Evolutionary conservation across 2,888 invertebrate species (phyloP).

Genomic region (Galerucella pusilla): DNA sequence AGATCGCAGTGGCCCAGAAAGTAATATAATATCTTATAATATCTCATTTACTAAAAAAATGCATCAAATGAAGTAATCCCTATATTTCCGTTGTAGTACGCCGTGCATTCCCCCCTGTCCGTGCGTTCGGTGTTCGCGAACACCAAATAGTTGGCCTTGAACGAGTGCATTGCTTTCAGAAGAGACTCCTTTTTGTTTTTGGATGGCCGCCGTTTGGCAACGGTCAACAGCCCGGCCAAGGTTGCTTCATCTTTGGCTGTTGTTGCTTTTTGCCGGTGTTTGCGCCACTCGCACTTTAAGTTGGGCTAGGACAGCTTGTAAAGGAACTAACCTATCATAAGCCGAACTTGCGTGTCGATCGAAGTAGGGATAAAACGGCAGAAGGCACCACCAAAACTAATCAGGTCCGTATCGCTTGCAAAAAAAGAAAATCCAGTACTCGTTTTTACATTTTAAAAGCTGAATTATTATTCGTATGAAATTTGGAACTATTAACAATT

Average conservation of each 20-base stretch:
- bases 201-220: conserved; percentile 64
- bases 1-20: no score
- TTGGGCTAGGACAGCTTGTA: conserved; percentile 18
- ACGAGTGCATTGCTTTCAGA: conserved; percentile 66
- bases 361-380: conserved; percentile 24
- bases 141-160: conserved; percentile 66
- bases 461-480: background rate
- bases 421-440: conserved; percentile 1
- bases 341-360: conserved; percentile 56
- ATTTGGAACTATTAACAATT: no score
- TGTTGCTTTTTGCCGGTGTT: conserved; percentile 24
- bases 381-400: conserved; percentile 52
- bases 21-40: no score
- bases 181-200: conserved; percentile 64
- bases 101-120: conserved; percentile 52
- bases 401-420: conserved; percentile 48
- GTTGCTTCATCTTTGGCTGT: conserved; percentile 52
- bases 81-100: conserved; percentile 23
- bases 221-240: conserved; percentile 66
- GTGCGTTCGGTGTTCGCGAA: conserved; percentile 53
- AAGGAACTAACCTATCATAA: conserved; percentile 64
- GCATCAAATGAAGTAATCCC: background rate
- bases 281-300: conserved; percentile 21
- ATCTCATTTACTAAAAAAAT: background rate
- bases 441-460: background rate